Percentiles rank a stretch among this genome's conserved stretches.
Conservation (phyloP, 2,797 vertebrate genomes). For the Muscicapa comitata region DNA sequence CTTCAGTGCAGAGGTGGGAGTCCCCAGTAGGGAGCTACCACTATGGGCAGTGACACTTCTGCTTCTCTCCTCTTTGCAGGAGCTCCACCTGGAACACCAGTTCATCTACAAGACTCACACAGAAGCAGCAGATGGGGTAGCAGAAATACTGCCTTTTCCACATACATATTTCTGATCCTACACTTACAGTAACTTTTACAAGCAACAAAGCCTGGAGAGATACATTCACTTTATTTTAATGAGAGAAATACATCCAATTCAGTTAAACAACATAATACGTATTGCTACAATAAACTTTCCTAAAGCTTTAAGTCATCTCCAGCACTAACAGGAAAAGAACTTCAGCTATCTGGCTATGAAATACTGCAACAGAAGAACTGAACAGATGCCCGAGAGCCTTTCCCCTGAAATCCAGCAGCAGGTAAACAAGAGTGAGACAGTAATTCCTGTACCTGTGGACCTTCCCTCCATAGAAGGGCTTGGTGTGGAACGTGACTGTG, state of each 20-base stretch:
- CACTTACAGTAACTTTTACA: background rate
- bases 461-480: constrained; percentile 95
- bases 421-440: background rate
- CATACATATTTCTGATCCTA: background rate
- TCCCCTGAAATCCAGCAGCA: background rate
- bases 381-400: background rate
- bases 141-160: background rate
- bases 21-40: background rate
- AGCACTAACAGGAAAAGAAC: background rate
- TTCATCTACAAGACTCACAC: background rate
- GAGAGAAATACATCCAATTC: background rate
- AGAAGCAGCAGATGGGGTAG: background rate
- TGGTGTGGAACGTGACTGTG: constrained; percentile 91
- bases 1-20: background rate
- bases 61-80: background rate
- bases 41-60: accelerated
- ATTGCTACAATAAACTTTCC: background rate
- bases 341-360: background rate
- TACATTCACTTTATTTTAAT: background rate
- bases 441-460: constrained; percentile 84
- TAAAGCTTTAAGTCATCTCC: background rate
- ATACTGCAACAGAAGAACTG: background rate
- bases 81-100: background rate
- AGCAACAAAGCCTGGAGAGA: background rate
- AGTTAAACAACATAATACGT: background rate